Evolutionary conservation across 2,113 vertebrate species (phyloP), one percentile per base, ranked within the genome.

Genomic region (Ceyx cyanopectus): DNA sequence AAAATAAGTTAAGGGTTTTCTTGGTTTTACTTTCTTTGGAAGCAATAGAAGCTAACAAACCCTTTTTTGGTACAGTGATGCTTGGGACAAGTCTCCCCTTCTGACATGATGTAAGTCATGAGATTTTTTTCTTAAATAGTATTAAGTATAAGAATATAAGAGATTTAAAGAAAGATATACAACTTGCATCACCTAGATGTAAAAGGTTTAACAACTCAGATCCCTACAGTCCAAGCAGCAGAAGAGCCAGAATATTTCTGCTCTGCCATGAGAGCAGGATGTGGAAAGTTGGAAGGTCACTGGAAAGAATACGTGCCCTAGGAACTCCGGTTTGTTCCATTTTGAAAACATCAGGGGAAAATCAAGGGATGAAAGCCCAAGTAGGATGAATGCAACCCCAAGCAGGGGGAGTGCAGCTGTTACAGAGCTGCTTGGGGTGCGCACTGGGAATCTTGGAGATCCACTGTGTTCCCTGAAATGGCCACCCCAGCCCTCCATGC

Each of bases 21-120:
- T 87, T 62, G 51, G 61, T 22, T 87, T 93, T 85, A 85, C 67
- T 96, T 96, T 93, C 69, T 81, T 94, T 94, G 91, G 92, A 91
- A 95, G 79, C 86, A 94, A 85, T 14, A 85, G 41, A 89, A 94
- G 67, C 27, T 67, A 69, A 61, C 46, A 87, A 70, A 32, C 43
- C 30, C 14, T 48, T 68, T 92, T 63, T 57, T 87, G 89, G 85
- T 92, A 62, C 34, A 91, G 48, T 54, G 96, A 92, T 68, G 72
- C 63, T 84, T 53, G 43, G 54, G 41, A 89, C 32, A 83, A 66
- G 61, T 77, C 78, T 93, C 89, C 92, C 43, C 13, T 91, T 68
- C 75, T 85, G 65, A 56, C 23, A 4, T 4, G 7, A 88, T 54
- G 72, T 60, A 79, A 88, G 20, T 60, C 50, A 86, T 82, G 87